Evolutionary conservation across 2,888 invertebrate species (phyloP), one percentile per base, ranked within the genome.

Genomic region (Eugnorisma glareosa): DNA sequence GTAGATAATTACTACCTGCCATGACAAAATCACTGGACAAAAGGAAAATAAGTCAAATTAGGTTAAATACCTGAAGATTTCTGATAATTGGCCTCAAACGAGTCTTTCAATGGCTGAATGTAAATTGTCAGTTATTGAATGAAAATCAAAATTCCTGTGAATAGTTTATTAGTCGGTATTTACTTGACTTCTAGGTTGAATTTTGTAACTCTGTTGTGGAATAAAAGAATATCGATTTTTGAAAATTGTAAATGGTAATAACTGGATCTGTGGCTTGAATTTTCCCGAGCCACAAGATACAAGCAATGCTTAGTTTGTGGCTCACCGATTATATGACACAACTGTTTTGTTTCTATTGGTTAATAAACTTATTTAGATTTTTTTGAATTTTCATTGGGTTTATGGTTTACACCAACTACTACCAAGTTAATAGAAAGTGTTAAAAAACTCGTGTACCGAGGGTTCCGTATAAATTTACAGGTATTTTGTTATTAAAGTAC

Each of bases 1-100:
- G 82, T 82, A 89, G 86, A 86, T 89, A 90, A 91, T 93, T 88
- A 91, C 85, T 89, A 89, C 89, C 83, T 81, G 81, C 72, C 78
- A 86, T 87, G 75, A 85, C 67, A 75, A 88, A 90, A 88, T 81
- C 72, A 67, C 67, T 51, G 68, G 54, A 67, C 43, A 43, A 79
- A 79, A 73, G 68, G 51, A 73, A 77, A 77, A 64, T n/a, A 73
- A 79, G 88, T 68, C 74, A 79, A 84, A 82, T 85, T 84, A 74
- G 69, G 71, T 80, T 81, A 77, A 86, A 89, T 76, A 83, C 48
- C 68, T 61, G 45, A 81, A 82, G 73, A 82, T 83, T 71, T 79
- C 43, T 70, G 31, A 75, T 81, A 81, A 85, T 87, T 82, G 76
- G 31, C 66, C 37, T 72, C 73, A 69, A 88, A 79, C n/a, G 72